phyloP scores from a whole-genome alignment of 2,113 vertebrate genomes.

The Epinephelus moara region DNA sequence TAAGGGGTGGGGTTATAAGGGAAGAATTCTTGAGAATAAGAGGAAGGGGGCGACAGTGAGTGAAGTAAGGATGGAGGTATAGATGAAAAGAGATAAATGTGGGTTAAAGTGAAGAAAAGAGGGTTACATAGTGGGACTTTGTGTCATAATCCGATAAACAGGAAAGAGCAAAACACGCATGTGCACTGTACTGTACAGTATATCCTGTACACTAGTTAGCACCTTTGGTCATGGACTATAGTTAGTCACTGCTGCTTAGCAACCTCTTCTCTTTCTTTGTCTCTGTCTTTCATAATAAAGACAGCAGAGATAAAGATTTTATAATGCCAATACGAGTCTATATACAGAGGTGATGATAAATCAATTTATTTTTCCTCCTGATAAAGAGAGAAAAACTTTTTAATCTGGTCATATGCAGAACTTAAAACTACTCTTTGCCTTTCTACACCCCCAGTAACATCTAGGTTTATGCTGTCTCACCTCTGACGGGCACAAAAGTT shows the following conservation, averaged over 20 bases:
- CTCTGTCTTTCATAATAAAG: not conserved
- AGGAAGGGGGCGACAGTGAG: not conserved
- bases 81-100: not conserved
- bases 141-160: not conserved
- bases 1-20: not conserved
- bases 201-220: too few species aligned
- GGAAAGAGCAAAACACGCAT: too few species aligned
- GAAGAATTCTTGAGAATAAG: not conserved
- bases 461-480: too few species aligned
- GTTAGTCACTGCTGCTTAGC: slow-evolving; percentile 51
- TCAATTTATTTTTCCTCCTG: not conserved
- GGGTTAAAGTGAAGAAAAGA: not conserved
- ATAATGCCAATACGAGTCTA: not conserved
- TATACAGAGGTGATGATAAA: not conserved
- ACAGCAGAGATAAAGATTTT: not conserved
- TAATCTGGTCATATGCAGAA: not conserved
- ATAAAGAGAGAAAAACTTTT: not conserved
- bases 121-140: not conserved
- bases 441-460: not conserved
- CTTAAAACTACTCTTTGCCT: not conserved
- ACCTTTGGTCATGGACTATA: too few species aligned
- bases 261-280: slow-evolving; percentile 26
- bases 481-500: too few species aligned
- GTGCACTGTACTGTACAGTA: too few species aligned
- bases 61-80: not conserved